Base-by-base conservation (phyloP, 2,888 invertebrate species). In the Ceramica pisi region DNA sequence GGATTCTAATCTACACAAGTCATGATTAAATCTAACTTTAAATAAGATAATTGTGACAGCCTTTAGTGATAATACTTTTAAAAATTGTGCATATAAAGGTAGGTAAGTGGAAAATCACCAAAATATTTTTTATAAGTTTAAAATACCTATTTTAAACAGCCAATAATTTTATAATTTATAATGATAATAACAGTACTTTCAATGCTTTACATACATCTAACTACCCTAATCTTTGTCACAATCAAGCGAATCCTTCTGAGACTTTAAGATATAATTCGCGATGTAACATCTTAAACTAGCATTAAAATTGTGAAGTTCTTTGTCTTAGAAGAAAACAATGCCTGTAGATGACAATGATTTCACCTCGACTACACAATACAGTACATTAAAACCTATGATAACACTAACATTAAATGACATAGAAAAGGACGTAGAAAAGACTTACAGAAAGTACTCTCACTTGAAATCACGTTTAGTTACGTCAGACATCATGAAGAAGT, bases 371-470 rank as follows among this genome's bases (percentile, higher is more conserved):
- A 73, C 60, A 73, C 57, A 69, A 53, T 83, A 71, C 16, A 67
- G n/a, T 61, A 75, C 64, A 55, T 62, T 73, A 73, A 48, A 72
- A 77, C 78, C 73, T 82, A 83, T 82, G 79, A 87, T 91, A 95
- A 95, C 94, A 91, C 92, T 95, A 95, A 95, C 95, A 92, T 93
- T 95, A 94, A 94, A 94, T 89, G 91, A 92, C 93, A 93, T 95
- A 95, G 95, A 95, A 95, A 96, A 95, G 91, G 94, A 90, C 90
- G 92, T 95, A 95, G 96, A 95, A 95, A 95, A 95, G 93, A 89
- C 93, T 91, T 93, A 93, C 70, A 85, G 93, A 90, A 90, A 90
- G 85, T 90, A 88, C 86, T 95, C 95, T 96, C 96, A 96, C 95
- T 96, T 90, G 91, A 93, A 93, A 95, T 95, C 95, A 95, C 96